Evolutionary conservation across 1,140 invertebrate genomes (phyloP).

Genomic region (Aphaenogaster floridana): DNA sequence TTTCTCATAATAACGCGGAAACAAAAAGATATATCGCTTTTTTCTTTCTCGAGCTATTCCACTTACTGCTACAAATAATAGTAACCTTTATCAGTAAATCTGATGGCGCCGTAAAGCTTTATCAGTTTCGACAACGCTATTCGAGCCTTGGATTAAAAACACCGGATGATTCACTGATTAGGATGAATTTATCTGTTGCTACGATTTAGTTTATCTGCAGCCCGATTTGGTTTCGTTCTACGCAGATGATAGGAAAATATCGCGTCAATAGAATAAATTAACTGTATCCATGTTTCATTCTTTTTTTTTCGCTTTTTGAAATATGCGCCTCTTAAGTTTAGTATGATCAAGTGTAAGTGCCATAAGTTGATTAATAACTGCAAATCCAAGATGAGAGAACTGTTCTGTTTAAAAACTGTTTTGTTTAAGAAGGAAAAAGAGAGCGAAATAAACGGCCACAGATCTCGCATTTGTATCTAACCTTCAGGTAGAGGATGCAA

Average conservation of each 20-base stretch:
- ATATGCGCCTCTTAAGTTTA: not conserved
- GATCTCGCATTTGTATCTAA: slow-evolving; percentile 81
- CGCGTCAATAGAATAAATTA: not conserved
- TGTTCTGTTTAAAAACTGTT: not conserved
- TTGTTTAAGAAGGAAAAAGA: not conserved
- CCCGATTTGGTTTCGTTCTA: slow-evolving; percentile 38
- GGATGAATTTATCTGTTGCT: slow-evolving; percentile 50
- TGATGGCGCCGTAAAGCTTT: slow-evolving; percentile 54
- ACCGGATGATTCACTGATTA: slow-evolving; percentile 66
- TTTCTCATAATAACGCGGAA: not conserved
- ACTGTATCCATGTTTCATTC: not conserved
- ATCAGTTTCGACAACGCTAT: slow-evolving; percentile 62
- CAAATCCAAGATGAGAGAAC: not conserved
- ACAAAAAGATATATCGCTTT: not conserved
- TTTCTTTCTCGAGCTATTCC: not conserved
- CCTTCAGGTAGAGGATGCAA: slow-evolving; percentile 94
- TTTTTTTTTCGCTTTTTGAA: not conserved
- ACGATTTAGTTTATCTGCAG: not conserved
- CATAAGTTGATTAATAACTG: not conserved
- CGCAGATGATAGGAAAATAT: not conserved
- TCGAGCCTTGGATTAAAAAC: slow-evolving; percentile 64
- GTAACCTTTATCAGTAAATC: slow-evolving; percentile 31
- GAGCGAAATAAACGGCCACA: not conserved
- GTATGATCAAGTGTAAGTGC: not conserved
- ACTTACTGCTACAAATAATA: not conserved